A percentile compares a stretch with the other conserved stretches of the same genome.
These are phyloP conservation scores for Urocyon cinereoargenteus DNA, from an alignment of 2,797 vertebrate species.

Conservation along the genomic window DNA sequence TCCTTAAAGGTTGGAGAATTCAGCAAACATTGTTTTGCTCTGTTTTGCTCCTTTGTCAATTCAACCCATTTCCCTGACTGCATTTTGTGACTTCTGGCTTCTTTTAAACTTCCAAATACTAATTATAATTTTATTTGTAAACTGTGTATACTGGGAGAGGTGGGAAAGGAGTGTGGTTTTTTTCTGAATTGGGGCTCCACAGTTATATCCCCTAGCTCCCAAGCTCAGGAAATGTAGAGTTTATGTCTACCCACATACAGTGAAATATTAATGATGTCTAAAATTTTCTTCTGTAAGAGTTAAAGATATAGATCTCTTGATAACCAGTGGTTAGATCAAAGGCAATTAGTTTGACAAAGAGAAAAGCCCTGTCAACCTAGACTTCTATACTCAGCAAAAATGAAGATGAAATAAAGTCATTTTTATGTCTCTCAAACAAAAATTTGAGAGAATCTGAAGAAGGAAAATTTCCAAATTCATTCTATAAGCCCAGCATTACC, in stretches of 20 bases:
- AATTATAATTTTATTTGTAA: constrained; percentile 24
- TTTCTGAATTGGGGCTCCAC: background rate
- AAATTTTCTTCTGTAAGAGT: background rate
- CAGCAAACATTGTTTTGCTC: background rate
- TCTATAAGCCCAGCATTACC: background rate
- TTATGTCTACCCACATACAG: background rate
- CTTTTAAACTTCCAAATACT: background rate
- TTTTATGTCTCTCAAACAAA: constrained; percentile 36
- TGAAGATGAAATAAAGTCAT: background rate
- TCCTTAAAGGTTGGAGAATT: background rate
- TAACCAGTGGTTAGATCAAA: background rate
- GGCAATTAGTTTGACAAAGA: constrained; percentile 7
- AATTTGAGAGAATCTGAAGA: background rate
- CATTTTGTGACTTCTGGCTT: constrained; percentile 2
- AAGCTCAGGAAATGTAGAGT: constrained; percentile 33
- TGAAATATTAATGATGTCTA: background rate
- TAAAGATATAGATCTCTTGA: background rate
- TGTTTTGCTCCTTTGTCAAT: background rate
- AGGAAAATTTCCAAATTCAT: background rate
- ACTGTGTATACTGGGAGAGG: background rate
- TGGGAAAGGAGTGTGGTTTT: background rate
- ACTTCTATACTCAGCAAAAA: background rate
- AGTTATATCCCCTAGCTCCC: background rate
- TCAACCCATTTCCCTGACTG: background rate
- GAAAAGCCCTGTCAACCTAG: background rate